phyloP scores from a whole-genome alignment of 2,113 vertebrate genomes.

The Clinocottus analis region DNA sequence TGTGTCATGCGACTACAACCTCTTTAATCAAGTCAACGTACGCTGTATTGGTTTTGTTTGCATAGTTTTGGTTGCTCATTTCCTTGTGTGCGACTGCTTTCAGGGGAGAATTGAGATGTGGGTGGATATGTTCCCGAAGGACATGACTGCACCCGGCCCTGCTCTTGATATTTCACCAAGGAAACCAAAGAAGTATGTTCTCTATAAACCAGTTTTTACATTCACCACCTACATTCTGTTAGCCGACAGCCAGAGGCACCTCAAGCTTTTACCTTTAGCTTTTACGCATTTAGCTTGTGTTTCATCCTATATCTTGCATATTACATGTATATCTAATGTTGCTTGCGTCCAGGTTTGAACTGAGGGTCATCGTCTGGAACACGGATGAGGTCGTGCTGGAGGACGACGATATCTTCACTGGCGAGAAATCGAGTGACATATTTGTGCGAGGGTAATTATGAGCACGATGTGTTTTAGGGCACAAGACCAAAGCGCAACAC shows the following conservation, averaged over 20 bases:
- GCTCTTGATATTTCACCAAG: slow-evolving; percentile 94
- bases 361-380: slow-evolving; percentile 98
- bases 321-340: no score
- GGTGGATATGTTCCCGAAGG: slow-evolving; percentile 98
- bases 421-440: slow-evolving; percentile 99
- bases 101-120: slow-evolving; percentile 98
- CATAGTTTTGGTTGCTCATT: background rate
- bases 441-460: slow-evolving; percentile 93
- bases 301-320: background rate
- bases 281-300: background rate
- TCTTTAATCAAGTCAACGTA: background rate
- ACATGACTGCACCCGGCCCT: slow-evolving; percentile 92
- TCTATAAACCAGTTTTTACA: no score
- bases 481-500: background rate
- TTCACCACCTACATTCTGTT: background rate
- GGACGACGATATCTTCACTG: slow-evolving; percentile 98
- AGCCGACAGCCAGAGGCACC: background rate
- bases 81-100: background rate
- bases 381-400: slow-evolving; percentile 97
- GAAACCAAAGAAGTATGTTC: slow-evolving; percentile 94
- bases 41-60: background rate
- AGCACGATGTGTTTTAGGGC: background rate
- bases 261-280: background rate
- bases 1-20: no score
- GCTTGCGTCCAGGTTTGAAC: slow-evolving; percentile 88